phyloP scores from a whole-genome alignment of 2,797 vertebrate species.

The Harpagifer antarcticus region DNA sequence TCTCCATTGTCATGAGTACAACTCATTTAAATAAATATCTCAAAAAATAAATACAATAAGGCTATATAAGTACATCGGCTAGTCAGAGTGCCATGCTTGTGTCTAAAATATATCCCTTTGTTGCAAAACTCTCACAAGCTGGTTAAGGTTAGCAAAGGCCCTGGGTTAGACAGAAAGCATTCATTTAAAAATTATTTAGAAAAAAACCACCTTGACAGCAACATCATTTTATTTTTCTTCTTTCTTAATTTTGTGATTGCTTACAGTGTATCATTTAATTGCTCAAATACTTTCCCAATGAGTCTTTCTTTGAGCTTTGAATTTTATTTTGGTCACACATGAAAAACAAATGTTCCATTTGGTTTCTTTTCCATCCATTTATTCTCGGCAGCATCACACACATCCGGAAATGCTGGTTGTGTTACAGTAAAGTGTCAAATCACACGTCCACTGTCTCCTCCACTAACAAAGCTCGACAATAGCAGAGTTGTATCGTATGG shows the following conservation, averaged over 20 bases:
- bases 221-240: not conserved
- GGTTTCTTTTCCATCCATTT: not conserved
- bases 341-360: slow-evolving; percentile 1
- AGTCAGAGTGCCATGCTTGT: no score
- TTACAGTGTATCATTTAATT: not conserved
- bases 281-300: not conserved
- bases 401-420: slow-evolving; percentile 12
- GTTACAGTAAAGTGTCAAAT: slow-evolving; percentile 51
- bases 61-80: no score
- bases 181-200: no score
- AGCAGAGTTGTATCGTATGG: slow-evolving; percentile 27
- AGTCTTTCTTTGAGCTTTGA: not conserved
- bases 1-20: no score
- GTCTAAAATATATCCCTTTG: no score
- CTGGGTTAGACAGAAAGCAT: no score
- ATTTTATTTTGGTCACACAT: not conserved
- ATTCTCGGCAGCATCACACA: slow-evolving; percentile 6
- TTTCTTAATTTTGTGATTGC: not conserved
- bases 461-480: slow-evolving; percentile 38
- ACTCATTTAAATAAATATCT: no score
- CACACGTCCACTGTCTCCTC: slow-evolving; percentile 32
- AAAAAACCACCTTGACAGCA: no score
- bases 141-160: no score
- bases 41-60: no score
- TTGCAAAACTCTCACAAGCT: no score